A percentile compares a stretch with the other conserved stretches of the same genome.
Conservation (phyloP, 2,888 invertebrate genomes). For the Ctena decussata region DNA sequence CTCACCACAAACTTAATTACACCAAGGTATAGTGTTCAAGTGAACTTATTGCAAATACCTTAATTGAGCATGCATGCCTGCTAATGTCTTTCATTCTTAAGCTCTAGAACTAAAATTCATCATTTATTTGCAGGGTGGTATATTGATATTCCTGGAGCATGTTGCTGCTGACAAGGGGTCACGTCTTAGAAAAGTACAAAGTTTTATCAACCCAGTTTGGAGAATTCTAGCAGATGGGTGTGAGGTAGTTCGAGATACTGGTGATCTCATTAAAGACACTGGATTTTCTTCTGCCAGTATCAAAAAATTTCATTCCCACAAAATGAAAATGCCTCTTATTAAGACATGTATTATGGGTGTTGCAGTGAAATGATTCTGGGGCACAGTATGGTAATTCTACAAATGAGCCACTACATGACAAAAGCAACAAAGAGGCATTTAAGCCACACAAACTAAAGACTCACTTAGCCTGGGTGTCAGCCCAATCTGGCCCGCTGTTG, state of each 20-base stretch:
- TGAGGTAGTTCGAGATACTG: conserved; percentile 69
- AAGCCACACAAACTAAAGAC: no score
- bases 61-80: no score
- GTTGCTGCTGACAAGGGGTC: conserved; percentile 70
- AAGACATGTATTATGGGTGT: not conserved
- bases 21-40: no score
- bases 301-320: conserved; percentile 9
- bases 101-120: no score
- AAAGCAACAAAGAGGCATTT: no score
- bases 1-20: no score
- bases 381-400: no score
- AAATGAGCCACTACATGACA: no score
- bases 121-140: conserved; percentile 73
- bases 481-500: no score
- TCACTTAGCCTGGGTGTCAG: no score
- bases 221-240: conserved; percentile 70
- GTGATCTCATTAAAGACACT: conserved; percentile 61
- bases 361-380: not conserved
- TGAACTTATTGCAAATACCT: no score
- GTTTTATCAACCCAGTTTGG: conserved; percentile 69
- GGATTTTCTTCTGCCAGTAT: conserved; percentile 67
- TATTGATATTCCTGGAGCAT: conserved; percentile 80
- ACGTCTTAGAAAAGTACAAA: conserved; percentile 64
- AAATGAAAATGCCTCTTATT: not conserved
- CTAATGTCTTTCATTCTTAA: no score